These are phyloP conservation scores for Tetranychus truncatus DNA, from an alignment of 2,888 invertebrate species.

Conservation along the genomic window DNA sequence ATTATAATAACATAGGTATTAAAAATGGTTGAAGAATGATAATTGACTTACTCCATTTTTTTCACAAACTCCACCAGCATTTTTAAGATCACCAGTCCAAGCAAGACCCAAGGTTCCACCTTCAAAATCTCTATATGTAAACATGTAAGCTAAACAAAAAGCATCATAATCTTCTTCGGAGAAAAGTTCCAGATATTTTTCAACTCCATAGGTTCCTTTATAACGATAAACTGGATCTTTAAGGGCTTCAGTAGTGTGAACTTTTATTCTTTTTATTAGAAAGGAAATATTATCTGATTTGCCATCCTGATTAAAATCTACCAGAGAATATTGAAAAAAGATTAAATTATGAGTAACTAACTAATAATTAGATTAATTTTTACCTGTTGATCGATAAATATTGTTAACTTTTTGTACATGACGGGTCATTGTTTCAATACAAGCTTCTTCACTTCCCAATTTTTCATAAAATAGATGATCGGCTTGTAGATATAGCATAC, in stretches of 20 bases:
- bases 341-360: not conserved
- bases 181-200: conserved; percentile 91
- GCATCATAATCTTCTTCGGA: conserved; percentile 95
- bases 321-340: conserved; percentile 28
- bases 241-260: conserved; percentile 66
- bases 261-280: conserved; percentile 87
- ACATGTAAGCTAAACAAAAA: conserved; percentile 95
- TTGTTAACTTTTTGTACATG: conserved; percentile 77
- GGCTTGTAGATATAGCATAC: conserved; percentile 83
- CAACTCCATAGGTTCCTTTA: conserved; percentile 88
- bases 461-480: conserved; percentile 80
- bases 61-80: conserved; percentile 94
- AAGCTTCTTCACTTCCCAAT: conserved; percentile 79
- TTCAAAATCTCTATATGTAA: conserved; percentile 88
- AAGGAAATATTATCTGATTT: conserved; percentile 79
- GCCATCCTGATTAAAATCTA: conserved; percentile 81
- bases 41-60: conserved; percentile 54
- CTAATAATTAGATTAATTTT: conserved; percentile 20
- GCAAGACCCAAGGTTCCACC: conserved; percentile 90
- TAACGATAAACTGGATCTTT: conserved; percentile 71
- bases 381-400: conserved; percentile 32
- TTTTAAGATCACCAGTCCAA: conserved; percentile 90
- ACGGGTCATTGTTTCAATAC: conserved; percentile 82
- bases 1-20: not conserved
- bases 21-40: not conserved